A percentile compares a stretch with the other conserved stretches of the same genome.
Evolutionary conservation across 1,140 invertebrate genomes (phyloP).

Genomic region (Bombus impatiens): DNA sequence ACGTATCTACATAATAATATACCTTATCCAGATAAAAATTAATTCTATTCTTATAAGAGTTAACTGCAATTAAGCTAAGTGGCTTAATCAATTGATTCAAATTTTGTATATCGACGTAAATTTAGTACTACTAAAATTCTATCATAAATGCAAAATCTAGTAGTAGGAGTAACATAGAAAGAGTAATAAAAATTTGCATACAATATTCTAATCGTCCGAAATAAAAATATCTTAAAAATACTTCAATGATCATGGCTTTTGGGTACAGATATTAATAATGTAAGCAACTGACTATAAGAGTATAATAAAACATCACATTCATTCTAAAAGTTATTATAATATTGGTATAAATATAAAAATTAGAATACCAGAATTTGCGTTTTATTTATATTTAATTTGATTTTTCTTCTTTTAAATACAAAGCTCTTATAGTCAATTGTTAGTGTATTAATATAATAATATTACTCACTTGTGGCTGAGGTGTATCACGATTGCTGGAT

Average conservation of each 20-base stretch:
- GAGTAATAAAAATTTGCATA: background rate
- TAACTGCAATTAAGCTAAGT: background rate
- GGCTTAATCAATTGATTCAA: background rate
- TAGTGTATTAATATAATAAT: constrained; percentile 26
- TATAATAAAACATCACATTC: background rate
- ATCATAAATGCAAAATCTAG: background rate
- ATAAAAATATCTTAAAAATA: background rate
- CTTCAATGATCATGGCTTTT: constrained; percentile 40
- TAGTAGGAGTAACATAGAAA: background rate
- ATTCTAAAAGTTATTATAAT: background rate
- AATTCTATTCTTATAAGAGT: background rate
- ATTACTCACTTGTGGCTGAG: constrained; percentile 74
- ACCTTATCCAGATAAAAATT: background rate
- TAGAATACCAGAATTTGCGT: background rate
- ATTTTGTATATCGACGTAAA: background rate
- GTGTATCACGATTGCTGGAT: constrained; percentile 73
- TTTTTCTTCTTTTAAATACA: background rate
- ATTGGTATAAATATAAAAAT: background rate
- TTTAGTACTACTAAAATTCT: background rate
- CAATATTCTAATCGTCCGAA: background rate
- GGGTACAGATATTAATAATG: constrained; percentile 53
- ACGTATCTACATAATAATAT: background rate
- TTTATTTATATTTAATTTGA: background rate
- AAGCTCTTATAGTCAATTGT: constrained; percentile 60
- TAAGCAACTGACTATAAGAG: constrained; percentile 61